These are phyloP conservation scores for Spinibarbus caldwelli DNA, from an alignment of 2,797 vertebrate genomes.

Conservation along the genomic window DNA sequence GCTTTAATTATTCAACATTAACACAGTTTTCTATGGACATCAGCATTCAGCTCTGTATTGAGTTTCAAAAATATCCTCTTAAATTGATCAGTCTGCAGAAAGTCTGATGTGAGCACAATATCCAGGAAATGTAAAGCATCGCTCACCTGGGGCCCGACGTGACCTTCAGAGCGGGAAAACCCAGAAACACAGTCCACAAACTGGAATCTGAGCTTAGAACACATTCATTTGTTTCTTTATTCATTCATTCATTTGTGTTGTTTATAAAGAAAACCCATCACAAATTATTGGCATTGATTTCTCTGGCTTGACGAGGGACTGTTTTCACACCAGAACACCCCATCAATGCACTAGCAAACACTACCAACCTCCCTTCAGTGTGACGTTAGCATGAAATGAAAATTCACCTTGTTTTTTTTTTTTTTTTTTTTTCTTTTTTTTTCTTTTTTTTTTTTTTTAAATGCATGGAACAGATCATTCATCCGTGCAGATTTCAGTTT, in stretches of 20 bases:
- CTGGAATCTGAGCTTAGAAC: not conserved
- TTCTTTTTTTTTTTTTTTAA: too few species aligned
- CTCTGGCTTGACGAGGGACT: not conserved
- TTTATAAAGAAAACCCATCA: not conserved
- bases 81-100: slow-evolving; percentile 70
- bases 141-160: slow-evolving; percentile 17
- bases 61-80: slow-evolving; percentile 69
- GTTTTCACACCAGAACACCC: not conserved
- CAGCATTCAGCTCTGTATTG: slow-evolving; percentile 67
- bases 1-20: slow-evolving; percentile 66
- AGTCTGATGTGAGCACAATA: slow-evolving; percentile 46
- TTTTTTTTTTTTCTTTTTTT: too few species aligned
- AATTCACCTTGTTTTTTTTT: too few species aligned
- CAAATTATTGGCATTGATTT: not conserved
- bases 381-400: too few species aligned
- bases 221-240: not conserved
- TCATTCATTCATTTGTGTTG: not conserved
- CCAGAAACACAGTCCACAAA: not conserved
- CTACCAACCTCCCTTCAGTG: too few species aligned
- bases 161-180: slow-evolving; percentile 37
- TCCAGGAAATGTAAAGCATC: slow-evolving; percentile 48
- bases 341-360: too few species aligned
- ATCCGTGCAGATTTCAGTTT: too few species aligned
- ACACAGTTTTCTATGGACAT: slow-evolving; percentile 67
- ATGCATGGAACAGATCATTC: too few species aligned